Conservation (phyloP, 2,113 vertebrate species). For the Cryptotis parvus region DNA sequence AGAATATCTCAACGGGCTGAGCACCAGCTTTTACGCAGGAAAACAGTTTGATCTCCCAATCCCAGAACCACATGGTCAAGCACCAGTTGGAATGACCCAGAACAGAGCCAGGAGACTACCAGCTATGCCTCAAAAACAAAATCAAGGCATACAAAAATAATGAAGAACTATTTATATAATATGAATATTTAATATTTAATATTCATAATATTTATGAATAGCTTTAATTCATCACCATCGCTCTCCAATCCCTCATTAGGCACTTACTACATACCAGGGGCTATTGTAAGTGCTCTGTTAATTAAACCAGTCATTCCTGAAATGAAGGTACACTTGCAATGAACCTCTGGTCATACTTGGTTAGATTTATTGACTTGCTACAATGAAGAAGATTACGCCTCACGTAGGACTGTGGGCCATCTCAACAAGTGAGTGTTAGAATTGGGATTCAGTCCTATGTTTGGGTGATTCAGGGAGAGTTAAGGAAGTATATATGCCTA, state of each 20-base stretch:
- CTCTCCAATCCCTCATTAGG: too few species aligned
- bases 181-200: too few species aligned
- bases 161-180: not conserved
- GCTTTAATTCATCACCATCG: too few species aligned
- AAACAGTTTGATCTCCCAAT: too few species aligned
- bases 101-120: too few species aligned
- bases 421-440: not conserved
- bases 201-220: too few species aligned
- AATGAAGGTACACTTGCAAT: not conserved
- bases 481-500: not conserved
- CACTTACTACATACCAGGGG: not conserved
- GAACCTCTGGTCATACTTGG: not conserved
- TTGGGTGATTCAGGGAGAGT: not conserved
- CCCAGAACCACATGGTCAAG: too few species aligned
- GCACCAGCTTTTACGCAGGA: too few species aligned
- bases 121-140: too few species aligned
- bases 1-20: too few species aligned
- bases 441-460: not conserved
- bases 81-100: too few species aligned
- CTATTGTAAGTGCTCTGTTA: not conserved
- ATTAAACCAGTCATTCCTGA: not conserved
- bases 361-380: not conserved
- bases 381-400: not conserved
- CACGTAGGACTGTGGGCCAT: not conserved
- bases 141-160: not conserved